These are phyloP conservation scores for Chlorodrepanis virens DNA, from an alignment of 2,113 vertebrate genomes.

Conservation along the genomic window DNA sequence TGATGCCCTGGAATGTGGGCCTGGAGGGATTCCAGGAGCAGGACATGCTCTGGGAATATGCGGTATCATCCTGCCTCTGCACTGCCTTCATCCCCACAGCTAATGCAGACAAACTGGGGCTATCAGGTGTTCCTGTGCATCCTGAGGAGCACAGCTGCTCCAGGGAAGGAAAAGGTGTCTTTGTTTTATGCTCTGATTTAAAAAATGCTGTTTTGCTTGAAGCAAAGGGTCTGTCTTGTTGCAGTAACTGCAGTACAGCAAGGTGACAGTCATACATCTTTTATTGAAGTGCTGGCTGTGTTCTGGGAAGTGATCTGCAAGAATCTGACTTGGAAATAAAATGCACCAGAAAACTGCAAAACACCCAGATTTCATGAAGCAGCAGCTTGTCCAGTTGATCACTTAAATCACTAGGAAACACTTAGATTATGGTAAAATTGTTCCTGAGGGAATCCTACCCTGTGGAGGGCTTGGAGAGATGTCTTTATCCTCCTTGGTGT, in stretches of 20 bases:
- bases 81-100: not conserved
- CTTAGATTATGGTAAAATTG: not conserved
- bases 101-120: not conserved
- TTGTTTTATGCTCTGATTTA: not conserved
- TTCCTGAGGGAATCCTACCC: not conserved
- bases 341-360: not conserved
- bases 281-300: not conserved
- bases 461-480: not conserved
- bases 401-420: not conserved
- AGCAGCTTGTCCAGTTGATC: not conserved
- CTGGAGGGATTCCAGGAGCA: slow-evolving; percentile 42
- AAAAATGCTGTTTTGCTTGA: not conserved
- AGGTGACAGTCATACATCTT: not conserved
- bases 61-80: not conserved
- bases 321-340: not conserved
- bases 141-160: not conserved
- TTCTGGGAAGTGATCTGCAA: not conserved
- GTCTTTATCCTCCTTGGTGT: not conserved
- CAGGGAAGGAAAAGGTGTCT: not conserved
- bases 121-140: not conserved
- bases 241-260: not conserved
- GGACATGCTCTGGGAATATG: not conserved
- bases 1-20: slow-evolving; percentile 37
- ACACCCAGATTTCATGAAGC: not conserved
- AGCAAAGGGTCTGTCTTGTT: not conserved